Evolutionary conservation across 2,113 vertebrate genomes (phyloP), one percentile per base, ranked within the genome.

Genomic region (Lota lota): DNA sequence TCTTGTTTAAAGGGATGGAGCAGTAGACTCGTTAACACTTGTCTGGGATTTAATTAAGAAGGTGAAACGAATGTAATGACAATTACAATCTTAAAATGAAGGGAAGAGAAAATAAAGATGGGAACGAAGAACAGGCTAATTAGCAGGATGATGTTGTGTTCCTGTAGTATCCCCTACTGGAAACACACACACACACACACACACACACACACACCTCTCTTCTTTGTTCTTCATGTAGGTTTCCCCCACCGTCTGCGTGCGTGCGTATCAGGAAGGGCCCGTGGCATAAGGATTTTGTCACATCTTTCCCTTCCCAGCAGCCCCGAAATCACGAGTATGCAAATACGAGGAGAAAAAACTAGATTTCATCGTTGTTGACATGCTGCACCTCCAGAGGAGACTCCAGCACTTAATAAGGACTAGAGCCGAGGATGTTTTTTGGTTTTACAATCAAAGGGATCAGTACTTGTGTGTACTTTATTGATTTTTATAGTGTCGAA

Each of bases 1-100:
- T 89, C 81, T 83, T 73, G 69, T 89, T 87, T 92, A 81, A 88
- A 82, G 79, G 85, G 76, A 82, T 80, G 79, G 81, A 74, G 70
- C 75, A 89, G 87, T 85, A 73, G 54, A 83, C 74, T 89, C 82
- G 83, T 88, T 88, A 89, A 74, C 82, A 69, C 75, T 79, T 87
- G 85, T 88, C 86, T 80, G 81, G 83, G 83, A 83, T 88, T 91
- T 89, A 85, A 91, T 92, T 86, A 89, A 78, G 80, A 78, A 71
- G 62, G 58, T 73, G 71, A 79, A 78, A 21, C 64, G 68, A 84
- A 84, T 90, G 85, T 90, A 87, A 82, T 73, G 85, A 83, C 82
- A 86, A 70, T 83, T 87, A 87, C 72, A 14, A 66, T 85, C 75
- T 78, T 76, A 28, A 85, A 87, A 78, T 71, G 70, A 82, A 77